A percentile compares a stretch with the other conserved stretches of the same genome.
phyloP scores from a whole-genome alignment of 2,113 vertebrate species.

The Henicopernis longicauda region DNA sequence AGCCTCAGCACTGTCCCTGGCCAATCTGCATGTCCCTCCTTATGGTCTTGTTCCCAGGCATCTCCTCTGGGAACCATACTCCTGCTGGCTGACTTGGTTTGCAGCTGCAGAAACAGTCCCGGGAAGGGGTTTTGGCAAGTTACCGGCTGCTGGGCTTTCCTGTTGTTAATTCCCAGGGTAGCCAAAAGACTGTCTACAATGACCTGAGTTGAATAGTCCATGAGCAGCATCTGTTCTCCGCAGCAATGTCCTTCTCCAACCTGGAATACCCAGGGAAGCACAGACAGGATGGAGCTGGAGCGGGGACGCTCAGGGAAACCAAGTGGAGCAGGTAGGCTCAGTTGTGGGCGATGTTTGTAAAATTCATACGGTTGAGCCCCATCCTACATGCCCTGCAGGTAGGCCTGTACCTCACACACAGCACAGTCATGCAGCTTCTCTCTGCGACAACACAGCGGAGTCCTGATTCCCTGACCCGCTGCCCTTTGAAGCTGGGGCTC shows the following conservation, averaged over 20 bases:
- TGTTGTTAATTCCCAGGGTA: neutral
- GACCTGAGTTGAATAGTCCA: neutral
- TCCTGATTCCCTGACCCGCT: rapidly evolving
- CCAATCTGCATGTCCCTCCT: neutral
- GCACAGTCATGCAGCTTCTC: neutral
- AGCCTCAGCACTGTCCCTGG: neutral
- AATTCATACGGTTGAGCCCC: neutral
- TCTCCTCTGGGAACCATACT: neutral
- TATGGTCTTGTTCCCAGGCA: neutral
- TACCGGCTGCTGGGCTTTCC: neutral
- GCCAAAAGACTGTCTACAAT: neutral
- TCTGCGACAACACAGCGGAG: neutral
- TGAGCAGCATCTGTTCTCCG: neutral
- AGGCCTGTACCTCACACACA: neutral
- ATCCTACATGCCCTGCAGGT: neutral
- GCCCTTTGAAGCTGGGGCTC: neutral
- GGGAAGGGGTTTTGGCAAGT: neutral
- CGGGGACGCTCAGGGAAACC: neutral
- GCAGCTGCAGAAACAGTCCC: slow-evolving; percentile 18
- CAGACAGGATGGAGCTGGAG: neutral
- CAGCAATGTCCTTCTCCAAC: neutral
- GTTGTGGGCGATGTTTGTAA: neutral
- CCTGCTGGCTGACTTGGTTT: neutral
- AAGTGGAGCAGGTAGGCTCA: neutral
- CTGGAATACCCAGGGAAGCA: neutral